Evolutionary conservation across 2,888 invertebrate genomes (phyloP), one percentile per base, ranked within the genome.

Genomic region (Lydus trimaculatus): DNA sequence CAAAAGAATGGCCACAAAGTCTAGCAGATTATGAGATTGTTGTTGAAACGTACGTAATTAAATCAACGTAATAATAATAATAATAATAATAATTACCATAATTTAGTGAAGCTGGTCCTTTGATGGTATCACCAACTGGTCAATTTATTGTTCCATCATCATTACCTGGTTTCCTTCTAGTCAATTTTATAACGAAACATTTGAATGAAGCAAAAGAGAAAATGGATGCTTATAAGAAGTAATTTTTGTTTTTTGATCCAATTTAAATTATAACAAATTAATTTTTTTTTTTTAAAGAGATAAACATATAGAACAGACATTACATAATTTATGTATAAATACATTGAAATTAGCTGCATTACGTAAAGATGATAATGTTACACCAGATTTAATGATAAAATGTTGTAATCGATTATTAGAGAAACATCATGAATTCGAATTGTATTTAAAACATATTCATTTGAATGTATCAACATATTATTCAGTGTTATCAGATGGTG

Each of bases 61-160:
- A 33, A 3, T 2, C 28, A 28, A 28, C 28, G n/a, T n/a, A n/a
- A n/a, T n/a, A n/a, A n/a, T n/a, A n/a, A n/a, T n/a, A n/a, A n/a
- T n/a, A 64, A 33, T 33, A 33, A 28, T 13, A 33, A 33, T 33
- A 11, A 11, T 33, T 33, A 11, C 0, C 11, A 33, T 11, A 15
- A 13, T 36, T 36, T 36, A 36, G 97, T 25, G 97, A 96, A 84
- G 94, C 97, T 4, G 97, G 97, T 0, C 97, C 97, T 0, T 82
- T 98, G 66, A 97, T 96, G 94, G 89, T 98, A 31, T 96, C 96
- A 13, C 96, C 96, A 0, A 95, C 95, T 3, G 98, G 97, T 3
- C 96, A 97, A 86, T 93, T 97, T 80, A 94, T 97, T 71, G 93
- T 95, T 0, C 97, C 98, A 15, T 92, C 96, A 0, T 95, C 96